Percentiles rank a stretch among this genome's conserved stretches.
These are phyloP conservation scores for Ophion ellenae DNA, from an alignment of 2,888 invertebrate species.

Conservation along the genomic window DNA sequence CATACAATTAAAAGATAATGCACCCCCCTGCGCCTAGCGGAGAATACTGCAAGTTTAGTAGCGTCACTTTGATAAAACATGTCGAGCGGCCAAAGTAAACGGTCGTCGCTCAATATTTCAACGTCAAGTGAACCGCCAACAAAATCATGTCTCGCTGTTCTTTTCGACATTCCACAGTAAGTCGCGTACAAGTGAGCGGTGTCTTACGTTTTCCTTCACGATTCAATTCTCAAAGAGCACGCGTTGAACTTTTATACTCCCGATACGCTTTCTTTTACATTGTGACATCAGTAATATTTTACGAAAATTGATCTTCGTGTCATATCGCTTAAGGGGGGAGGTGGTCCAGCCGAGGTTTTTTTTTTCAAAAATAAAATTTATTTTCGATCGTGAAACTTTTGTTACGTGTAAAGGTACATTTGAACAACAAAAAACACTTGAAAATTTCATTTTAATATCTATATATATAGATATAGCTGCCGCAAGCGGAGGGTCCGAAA, in stretches of 20 bases:
- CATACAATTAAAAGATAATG: slow-evolving; percentile 15
- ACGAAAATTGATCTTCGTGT: too few relatives aligned
- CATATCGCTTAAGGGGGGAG: too few relatives aligned
- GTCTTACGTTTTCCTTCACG: background rate
- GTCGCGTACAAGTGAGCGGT: background rate
- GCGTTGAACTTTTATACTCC: background rate
- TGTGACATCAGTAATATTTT: too few relatives aligned
- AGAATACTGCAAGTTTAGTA: background rate
- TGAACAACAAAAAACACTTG: too few relatives aligned
- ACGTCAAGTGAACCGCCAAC: background rate
- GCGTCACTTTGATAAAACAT: background rate
- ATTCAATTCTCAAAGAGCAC: background rate
- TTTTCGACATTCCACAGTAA: background rate
- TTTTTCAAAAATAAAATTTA: too few relatives aligned
- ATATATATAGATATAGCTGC: too few relatives aligned
- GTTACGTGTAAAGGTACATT: too few relatives aligned
- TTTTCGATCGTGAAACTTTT: too few relatives aligned
- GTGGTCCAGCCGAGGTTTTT: too few relatives aligned
- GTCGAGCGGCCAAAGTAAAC: background rate
- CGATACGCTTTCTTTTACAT: too few relatives aligned
- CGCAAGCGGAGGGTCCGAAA: too few relatives aligned
- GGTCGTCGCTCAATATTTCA: background rate
- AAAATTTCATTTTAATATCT: too few relatives aligned
- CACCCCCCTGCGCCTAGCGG: background rate
- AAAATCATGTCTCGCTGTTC: background rate